Base-by-base conservation (phyloP, 1,140 invertebrate genomes). In the Lepidostoma basale region DNA sequence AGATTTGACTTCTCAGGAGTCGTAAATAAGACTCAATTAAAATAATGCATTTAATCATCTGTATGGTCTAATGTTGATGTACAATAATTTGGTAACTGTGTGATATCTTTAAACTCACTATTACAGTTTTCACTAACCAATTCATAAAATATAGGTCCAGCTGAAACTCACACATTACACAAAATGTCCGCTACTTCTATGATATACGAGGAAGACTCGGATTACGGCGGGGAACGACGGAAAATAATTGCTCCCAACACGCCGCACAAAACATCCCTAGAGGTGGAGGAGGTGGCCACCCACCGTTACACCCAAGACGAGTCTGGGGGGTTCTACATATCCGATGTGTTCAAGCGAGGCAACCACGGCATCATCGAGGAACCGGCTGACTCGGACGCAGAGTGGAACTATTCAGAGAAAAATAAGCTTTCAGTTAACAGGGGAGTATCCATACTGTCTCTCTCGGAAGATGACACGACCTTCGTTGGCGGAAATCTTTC, bases 381-480 rank as follows among this genome's bases (percentile, higher is more conserved):
- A 75, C 82, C 83, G 3, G 76, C 78, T n/a, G 83, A 84, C 73
- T 84, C 82, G 8, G 81, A 84, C 52, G 76, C 75, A n/a, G 79
- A 82, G 23, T 78, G 71, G 44, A 76, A 75, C 62, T 76, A 75
- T 16, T 76, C 77, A 71, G 74, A 78, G 22, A 73, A 73, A 18
- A 83, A 76, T 70, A 42, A 22, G 18, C 18, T 22, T 12, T 70
- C 71, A 12, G 75, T 81, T 0, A 85, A 83, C 74, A 81, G 86
- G 69, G 85, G 84, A 3, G 76, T 89, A 14, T 89, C 88, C 0
- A 89, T 90, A 3, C 82, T 86, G 20, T 88, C 88, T 0, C 77
- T 88, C 9, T 88, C 87, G 0, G 88, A 89, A 74, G 88, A 89
- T 67, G 88, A 89, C 26, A 83, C 81, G 49, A 87, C 82, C 1